These are phyloP conservation scores for Chelonoidis abingdonii DNA, from an alignment of 2,113 vertebrate genomes.

Conservation along the genomic window DNA sequence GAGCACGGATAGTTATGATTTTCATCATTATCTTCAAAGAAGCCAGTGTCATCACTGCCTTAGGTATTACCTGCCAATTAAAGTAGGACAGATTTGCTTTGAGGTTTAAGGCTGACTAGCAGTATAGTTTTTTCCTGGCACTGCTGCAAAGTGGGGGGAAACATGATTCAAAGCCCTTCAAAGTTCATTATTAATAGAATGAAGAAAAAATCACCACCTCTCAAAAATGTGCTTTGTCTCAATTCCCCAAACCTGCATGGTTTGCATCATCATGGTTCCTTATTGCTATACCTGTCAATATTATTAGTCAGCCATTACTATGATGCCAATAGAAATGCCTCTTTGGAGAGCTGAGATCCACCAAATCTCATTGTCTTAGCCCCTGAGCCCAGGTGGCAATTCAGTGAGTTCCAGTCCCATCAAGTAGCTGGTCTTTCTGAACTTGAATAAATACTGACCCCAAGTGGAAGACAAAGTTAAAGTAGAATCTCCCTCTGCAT, in stretches of 20 bases:
- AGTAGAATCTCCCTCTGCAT: not conserved
- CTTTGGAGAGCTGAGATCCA: not conserved
- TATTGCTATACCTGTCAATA: conserved; percentile 5
- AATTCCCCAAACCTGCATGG: not conserved
- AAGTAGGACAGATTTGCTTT: conserved; percentile 38
- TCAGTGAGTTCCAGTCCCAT: not conserved
- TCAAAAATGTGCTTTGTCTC: not conserved
- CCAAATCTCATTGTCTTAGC: not conserved
- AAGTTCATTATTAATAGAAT: conserved; percentile 59
- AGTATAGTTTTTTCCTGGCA: not conserved
- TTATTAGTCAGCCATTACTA: not conserved
- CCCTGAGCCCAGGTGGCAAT: not conserved
- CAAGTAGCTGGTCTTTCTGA: not conserved
- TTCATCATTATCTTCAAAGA: conserved; percentile 68
- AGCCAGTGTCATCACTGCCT: conserved; percentile 35
- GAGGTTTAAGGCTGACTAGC: conserved; percentile 56
- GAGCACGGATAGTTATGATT: conserved; percentile 27
- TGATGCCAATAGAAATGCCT: not conserved
- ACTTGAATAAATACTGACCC: not conserved
- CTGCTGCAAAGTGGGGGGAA: conserved; percentile 48
- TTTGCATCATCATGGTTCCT: not conserved
- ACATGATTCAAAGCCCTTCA: conserved; percentile 50
- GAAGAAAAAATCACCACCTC: conserved; percentile 6
- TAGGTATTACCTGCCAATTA: conserved; percentile 65
- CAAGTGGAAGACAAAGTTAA: not conserved